Conservation (phyloP, 2,888 invertebrate genomes). For the Sarcophaga subvicina region DNA sequence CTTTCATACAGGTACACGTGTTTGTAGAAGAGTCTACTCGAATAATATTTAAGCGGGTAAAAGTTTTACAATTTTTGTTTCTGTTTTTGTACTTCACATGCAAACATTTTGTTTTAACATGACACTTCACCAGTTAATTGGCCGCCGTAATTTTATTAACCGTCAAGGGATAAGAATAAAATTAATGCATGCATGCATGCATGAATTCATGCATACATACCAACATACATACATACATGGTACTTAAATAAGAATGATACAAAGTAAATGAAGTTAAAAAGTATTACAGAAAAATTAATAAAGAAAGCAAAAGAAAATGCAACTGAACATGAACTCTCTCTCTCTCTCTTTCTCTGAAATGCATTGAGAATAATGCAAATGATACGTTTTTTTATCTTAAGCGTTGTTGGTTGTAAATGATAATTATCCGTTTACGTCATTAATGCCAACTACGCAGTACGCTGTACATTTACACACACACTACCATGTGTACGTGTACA, state of each 20-base stretch:
- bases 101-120: constrained; percentile 61
- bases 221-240: neutral
- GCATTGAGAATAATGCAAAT: constrained; percentile 29
- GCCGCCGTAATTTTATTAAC: constrained; percentile 64
- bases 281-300: neutral
- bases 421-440: constrained; percentile 51
- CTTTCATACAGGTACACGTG: neutral
- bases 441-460: neutral
- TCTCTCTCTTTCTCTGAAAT: neutral
- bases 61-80: constrained; percentile 1
- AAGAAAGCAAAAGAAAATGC: neutral
- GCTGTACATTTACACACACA: too few species aligned
- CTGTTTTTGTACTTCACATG: constrained; percentile 9
- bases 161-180: constrained; percentile 30
- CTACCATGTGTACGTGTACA: too few species aligned
- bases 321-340: neutral
- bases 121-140: constrained; percentile 65
- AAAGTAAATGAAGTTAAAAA: constrained; percentile 45
- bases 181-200: neutral
- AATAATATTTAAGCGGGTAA: constrained; percentile 20
- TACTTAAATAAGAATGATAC: neutral
- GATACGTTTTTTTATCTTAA: neutral
- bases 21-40: neutral
- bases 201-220: neutral
- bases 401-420: constrained; percentile 35